Conservation (phyloP, 2,113 vertebrate species). For the Epinephelus moara region DNA sequence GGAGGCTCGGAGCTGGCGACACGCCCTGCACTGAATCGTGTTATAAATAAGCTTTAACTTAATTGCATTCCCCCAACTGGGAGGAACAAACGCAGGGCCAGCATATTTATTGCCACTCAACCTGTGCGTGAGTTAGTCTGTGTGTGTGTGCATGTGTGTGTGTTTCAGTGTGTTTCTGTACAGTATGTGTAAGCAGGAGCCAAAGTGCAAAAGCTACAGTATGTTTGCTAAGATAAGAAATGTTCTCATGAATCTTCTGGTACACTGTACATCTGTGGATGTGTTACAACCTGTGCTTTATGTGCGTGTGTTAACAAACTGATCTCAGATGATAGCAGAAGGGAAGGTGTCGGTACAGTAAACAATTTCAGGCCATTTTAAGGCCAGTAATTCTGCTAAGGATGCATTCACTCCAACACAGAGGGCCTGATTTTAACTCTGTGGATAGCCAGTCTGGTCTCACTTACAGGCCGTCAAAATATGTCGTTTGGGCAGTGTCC, state of each 20-base stretch:
- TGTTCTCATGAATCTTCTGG: constrained; percentile 41
- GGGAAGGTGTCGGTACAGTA: background rate
- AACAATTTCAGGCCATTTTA: constrained; percentile 7
- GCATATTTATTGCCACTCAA: constrained; percentile 70
- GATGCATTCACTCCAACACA: background rate
- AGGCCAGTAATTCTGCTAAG: background rate
- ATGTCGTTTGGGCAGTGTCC: no score
- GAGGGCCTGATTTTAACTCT: background rate
- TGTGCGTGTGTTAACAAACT: constrained; percentile 18
- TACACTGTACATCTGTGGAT: background rate
- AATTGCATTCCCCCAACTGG: constrained; percentile 70
- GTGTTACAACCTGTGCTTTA: constrained; percentile 7
- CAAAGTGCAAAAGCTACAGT: constrained; percentile 44
- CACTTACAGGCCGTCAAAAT: no score
- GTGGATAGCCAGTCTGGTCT: no score
- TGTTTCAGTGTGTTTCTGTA: constrained; percentile 32
- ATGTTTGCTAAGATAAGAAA: constrained; percentile 48
- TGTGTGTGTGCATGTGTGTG: constrained; percentile 18
- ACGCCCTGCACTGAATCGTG: constrained; percentile 52
- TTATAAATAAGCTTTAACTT: constrained; percentile 78
- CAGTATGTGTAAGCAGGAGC: constrained; percentile 20
- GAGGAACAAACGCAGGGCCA: constrained; percentile 61
- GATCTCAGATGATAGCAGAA: constrained; percentile 5
- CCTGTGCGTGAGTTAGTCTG: constrained; percentile 36
- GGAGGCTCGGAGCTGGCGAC: constrained; percentile 37